These are phyloP conservation scores for Scytalopus superciliaris DNA, from an alignment of 2,113 vertebrate species.

Conservation along the genomic window DNA sequence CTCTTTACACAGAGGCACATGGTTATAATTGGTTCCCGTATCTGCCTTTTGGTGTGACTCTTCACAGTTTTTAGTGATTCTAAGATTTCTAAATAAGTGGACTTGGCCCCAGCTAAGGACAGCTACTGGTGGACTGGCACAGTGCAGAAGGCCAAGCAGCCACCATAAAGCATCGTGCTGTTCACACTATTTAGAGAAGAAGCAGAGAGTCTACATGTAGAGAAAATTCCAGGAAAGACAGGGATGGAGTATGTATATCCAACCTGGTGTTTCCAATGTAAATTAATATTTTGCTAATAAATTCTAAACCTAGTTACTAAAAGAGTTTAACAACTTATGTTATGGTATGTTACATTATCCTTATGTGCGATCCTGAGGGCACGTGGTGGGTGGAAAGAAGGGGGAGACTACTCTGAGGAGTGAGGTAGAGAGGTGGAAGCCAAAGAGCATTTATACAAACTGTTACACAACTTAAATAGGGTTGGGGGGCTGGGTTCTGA, in stretches of 20 bases:
- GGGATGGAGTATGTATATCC: background rate
- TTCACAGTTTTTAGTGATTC: background rate
- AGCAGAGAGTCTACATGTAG: rapidly evolving
- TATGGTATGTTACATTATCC: no score
- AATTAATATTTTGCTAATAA: background rate
- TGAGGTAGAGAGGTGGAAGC: no score
- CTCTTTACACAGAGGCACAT: background rate
- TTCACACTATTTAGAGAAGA: background rate
- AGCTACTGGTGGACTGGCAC: background rate
- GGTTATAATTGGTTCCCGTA: background rate
- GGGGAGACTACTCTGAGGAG: no score
- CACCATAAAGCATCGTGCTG: background rate
- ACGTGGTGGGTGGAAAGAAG: no score
- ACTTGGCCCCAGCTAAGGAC: background rate
- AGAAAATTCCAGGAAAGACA: background rate
- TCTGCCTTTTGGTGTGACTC: background rate
- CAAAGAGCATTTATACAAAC: no score
- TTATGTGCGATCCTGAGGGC: no score
- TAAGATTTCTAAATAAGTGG: background rate
- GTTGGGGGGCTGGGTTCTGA: no score
- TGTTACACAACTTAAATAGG: no score
- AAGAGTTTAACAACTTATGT: background rate
- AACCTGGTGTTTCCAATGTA: background rate
- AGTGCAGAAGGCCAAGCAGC: background rate
- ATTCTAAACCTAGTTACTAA: background rate